Evolutionary conservation across 2,888 invertebrate genomes (phyloP), one percentile per base, ranked within the genome.

Genomic region (Drosophila neotestacea): DNA sequence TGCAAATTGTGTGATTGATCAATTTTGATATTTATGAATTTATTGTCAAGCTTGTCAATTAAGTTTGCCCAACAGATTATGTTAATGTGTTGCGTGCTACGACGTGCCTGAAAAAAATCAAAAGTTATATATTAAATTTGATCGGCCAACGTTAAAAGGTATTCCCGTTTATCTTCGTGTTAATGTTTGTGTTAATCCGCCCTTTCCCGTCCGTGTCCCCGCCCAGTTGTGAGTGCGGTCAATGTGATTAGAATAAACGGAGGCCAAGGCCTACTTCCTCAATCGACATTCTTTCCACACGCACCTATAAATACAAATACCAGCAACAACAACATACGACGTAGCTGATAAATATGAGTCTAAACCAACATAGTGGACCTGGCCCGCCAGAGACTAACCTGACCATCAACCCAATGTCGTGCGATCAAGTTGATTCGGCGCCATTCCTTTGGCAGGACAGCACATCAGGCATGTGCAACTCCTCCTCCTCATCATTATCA

Each of bases 301-400:
- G 16, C 51, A 47, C 27, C 38, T 38, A 51, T 62, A 69, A 54
- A 36, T 30, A 36, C 10, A 30, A 28, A 32, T 32, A 34, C n/a
- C 55, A 61, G 44, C 47, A 22, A 27, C 1, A 59, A 50, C 75
- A 78, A 65, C 71, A 81, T 84, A 78, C 77, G 73, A 76, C 81
- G 77, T 71, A 92, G 92, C 90, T 92, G 92, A 92, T 92, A 90
- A 91, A 76, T 78, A 93, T 92, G 92, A 92, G 91, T 88, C 83
- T 91, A 42, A 92, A 91, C 83, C 91, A 92, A 86, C 92, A 92
- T 77, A 92, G 92, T 85, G 92, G 92, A 72, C 92, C 92, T 48
- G 92, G 92, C 66, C 92, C 92, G 64, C 92, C 91, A 70, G 77
- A 81, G 59, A 63, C 22, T 10, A 66, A 16, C 32, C 61, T 52